Base-by-base conservation (phyloP, 53 echinoderm and acorn worm genomes). In the Henricia sp. region DNA sequence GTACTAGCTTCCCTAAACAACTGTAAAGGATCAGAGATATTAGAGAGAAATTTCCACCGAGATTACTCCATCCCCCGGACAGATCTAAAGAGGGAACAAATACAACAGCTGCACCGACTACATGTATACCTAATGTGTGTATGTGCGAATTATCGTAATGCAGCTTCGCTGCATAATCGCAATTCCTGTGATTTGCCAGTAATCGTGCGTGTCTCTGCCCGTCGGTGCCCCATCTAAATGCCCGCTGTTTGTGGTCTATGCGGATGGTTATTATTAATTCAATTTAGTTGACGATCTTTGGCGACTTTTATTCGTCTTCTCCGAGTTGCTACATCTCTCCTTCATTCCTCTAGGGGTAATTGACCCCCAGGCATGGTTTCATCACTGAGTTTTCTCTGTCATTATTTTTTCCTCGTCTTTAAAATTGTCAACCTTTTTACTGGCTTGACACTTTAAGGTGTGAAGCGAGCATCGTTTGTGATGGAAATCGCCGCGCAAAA, bases 251-350 rank as follows among this genome's bases (percentile, higher is more conserved):
- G 16, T 26, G 58, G 27, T 71, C 13, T 50, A 8, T 21, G 14
- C 28, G 80, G 50, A 80, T 80, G 80, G 48, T 80, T 63, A 63
- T 4, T 16, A 80, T 80, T 80, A 80, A 80, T 80, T 80, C 63
- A 57, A 80, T 80, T 80, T 80, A 30, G 39, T 41, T 8, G 63
- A 59, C 60, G 65, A 41, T 59, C 62, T 77, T 56, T 60, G 26
- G 59, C 21, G 56, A 63, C 63, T 80, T n/a, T 80, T 48, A 57
- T 25, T 20, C 64, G 35, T 20, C 40, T 57, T 80, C 44, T 58
- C 27, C 23, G 1, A 20, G 41, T 38, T 52, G 17, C 73, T 35
- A 32, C 62, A 33, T 70, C 68, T 68, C 10, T 19, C n/a, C 29
- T 44, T 43, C 76, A 57, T 58, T 76, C 59, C 26, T 25, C 17